Evolutionary conservation across 2,797 vertebrate genomes (phyloP).

Genomic region (Silurus lanzhouensis): DNA sequence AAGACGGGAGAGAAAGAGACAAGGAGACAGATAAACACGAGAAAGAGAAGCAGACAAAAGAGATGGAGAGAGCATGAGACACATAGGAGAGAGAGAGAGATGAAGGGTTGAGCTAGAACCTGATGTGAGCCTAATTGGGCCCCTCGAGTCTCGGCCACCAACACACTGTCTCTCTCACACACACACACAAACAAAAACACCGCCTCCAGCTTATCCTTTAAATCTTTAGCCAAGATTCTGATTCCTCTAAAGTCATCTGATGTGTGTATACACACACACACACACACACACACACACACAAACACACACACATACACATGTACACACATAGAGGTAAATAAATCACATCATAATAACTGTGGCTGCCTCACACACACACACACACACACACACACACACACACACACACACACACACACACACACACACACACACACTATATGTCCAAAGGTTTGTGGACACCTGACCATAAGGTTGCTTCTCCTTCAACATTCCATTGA

Average conservation of each 20-base stretch:
- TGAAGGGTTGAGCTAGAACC: neutral
- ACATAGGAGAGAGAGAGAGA: neutral
- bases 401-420: neutral
- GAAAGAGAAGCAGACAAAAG: neutral
- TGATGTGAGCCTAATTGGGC: slow-evolving; percentile 47
- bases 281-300: neutral
- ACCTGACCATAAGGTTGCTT: slow-evolving; percentile 5
- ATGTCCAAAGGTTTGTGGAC: neutral
- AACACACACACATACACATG: slow-evolving; percentile 4
- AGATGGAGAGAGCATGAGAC: neutral
- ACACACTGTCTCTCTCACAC: slow-evolving; percentile 1
- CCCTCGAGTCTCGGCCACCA: slow-evolving; percentile 46
- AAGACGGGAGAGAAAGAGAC: neutral
- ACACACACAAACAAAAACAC: slow-evolving; percentile 22
- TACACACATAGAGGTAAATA: neutral
- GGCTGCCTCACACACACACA: neutral
- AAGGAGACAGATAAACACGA: neutral
- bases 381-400: neutral
- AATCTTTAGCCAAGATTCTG: slow-evolving; percentile 45
- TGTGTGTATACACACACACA: neutral
- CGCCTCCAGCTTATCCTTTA: slow-evolving; percentile 46
- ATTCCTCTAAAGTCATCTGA: slow-evolving; percentile 18
- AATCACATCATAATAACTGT: neutral
- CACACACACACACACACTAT: neutral
- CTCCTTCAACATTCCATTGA: slow-evolving; percentile 37